phyloP scores from a whole-genome alignment of 2,113 vertebrate genomes.

The Crocuta crocuta region DNA sequence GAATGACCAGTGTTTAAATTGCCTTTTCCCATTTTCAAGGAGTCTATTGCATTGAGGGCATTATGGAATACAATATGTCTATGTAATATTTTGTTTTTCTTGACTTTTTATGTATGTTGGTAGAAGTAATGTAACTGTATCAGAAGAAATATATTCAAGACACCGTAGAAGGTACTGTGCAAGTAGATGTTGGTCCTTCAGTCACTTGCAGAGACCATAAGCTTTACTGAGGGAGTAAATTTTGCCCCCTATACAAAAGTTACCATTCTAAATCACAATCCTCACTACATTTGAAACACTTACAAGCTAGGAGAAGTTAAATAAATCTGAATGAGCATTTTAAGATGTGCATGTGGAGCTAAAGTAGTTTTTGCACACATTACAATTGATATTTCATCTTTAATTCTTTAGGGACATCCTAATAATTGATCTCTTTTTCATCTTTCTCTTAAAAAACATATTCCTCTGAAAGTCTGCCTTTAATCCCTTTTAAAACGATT shows the following conservation, averaged over 20 bases:
- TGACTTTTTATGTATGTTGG: background rate
- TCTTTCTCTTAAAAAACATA: background rate
- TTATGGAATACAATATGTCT: background rate
- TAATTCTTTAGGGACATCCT: background rate
- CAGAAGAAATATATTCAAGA: background rate
- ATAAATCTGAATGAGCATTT: background rate
- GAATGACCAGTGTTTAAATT: background rate
- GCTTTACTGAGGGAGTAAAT: background rate
- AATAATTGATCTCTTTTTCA: background rate
- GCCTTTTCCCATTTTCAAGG: background rate
- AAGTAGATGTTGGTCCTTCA: background rate
- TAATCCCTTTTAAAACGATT: background rate
- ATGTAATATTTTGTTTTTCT: background rate
- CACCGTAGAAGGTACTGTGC: background rate
- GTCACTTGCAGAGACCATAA: background rate
- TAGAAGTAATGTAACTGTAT: background rate
- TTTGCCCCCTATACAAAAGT: background rate
- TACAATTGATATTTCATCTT: background rate
- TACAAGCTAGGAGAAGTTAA: background rate
- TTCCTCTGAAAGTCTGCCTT: background rate
- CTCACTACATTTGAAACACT: background rate
- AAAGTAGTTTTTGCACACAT: background rate
- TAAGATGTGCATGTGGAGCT: background rate
- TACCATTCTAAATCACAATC: background rate
- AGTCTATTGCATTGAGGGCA: background rate